Conservation (phyloP, 2,888 invertebrate genomes). For the Patella pellucida region DNA sequence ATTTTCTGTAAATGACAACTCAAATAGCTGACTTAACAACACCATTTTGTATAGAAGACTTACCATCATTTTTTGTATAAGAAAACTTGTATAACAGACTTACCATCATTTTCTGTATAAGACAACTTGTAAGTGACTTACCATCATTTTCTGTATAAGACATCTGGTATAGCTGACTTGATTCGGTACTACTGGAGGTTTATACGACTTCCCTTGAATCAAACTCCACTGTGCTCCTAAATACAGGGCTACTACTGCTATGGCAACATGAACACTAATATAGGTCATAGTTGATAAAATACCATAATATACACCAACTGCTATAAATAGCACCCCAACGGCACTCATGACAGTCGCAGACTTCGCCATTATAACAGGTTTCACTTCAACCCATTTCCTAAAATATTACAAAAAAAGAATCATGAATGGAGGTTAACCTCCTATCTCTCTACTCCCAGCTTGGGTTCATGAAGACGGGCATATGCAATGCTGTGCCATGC, state of each 20-base stretch:
- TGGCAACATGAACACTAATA: conserved; percentile 34
- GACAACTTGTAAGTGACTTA: conserved; percentile 23
- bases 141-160: conserved; percentile 56
- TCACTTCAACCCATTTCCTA: background rate
- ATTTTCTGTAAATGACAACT: too few species aligned
- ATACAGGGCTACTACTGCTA: conserved; percentile 43
- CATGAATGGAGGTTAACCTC: background rate
- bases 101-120: background rate
- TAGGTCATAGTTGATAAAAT: conserved; percentile 44
- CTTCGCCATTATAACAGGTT: conserved; percentile 1
- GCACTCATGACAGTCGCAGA: conserved; percentile 28
- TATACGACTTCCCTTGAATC: conserved; percentile 54
- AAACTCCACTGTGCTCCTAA: conserved; percentile 55
- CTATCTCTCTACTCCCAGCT: too few species aligned
- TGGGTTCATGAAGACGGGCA: too few species aligned
- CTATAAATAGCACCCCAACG: conserved; percentile 32
- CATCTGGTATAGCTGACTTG: conserved; percentile 36
- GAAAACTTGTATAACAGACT: conserved; percentile 34
- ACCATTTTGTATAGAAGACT: too few species aligned
- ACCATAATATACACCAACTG: conserved; percentile 43
- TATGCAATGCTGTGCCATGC: too few species aligned
- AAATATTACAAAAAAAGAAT: conserved; percentile 3
- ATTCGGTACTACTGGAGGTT: conserved; percentile 34
- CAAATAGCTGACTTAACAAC: conserved; percentile 2
- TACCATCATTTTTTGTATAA: conserved; percentile 59